Evolutionary conservation across 2,888 invertebrate species (phyloP), one percentile per base, ranked within the genome.

Genomic region (Spodoptera picta): DNA sequence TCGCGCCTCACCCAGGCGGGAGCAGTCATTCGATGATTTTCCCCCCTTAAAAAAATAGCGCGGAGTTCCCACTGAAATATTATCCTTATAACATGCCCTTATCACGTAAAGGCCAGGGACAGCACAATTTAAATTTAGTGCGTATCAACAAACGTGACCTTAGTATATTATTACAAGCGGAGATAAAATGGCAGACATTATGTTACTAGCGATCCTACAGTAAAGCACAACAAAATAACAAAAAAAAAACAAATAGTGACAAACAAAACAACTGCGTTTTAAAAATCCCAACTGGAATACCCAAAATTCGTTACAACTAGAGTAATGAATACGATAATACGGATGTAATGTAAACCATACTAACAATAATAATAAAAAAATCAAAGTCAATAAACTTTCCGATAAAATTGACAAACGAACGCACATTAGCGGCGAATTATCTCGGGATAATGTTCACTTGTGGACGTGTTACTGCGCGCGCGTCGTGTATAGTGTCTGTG

Each of bases 391-490:
- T 80, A 80, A 81, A 87, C 86, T 83, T 74, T 72, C 74, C 75
- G 88, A 90, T 87, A 89, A 87, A 77, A 74, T 76, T 75, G 73
- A 77, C 79, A 70, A 81, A 67, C 82, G 83, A 75, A 83, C 80
- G 78, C 78, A 76, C 63, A 62, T 73, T 79, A 82, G 80, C 80
- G 50, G 68, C 67, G 82, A 83, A 82, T 90, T 88, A 91, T 92
- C 92, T 86, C 83, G 55, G 82, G 83, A 87, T 86, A 84, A 85
- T 80, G 71, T 75, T 83, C 91, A 87, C 75, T 87, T 83, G 82
- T 75, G 70, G 65, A 64, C 81, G 83, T 83, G 83, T 86, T 83
- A 85, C 84, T 78, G 77, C 81, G 79, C 80, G 83, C 81, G 83
- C 80, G 54, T 48, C 80, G 69, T 73, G 75, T 59, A 65, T 61